A percentile compares a stretch with the other conserved stretches of the same genome.
phyloP scores from a whole-genome alignment of 2,113 vertebrate species.

The Cephalopholis sonnerati region DNA sequence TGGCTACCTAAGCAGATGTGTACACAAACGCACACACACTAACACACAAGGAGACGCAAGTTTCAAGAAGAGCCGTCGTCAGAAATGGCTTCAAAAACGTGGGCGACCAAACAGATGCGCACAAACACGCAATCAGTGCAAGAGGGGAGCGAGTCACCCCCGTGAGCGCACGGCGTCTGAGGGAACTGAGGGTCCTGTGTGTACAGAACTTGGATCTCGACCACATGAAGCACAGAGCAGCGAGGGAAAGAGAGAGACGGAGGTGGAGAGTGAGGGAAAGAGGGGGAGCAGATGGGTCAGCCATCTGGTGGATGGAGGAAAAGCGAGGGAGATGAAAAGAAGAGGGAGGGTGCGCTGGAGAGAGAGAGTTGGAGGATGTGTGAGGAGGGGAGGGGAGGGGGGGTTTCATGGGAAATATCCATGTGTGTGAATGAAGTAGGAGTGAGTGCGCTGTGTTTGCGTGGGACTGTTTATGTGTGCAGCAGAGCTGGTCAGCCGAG shows the following conservation, averaged over 20 bases:
- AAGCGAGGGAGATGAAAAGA: constrained; percentile 81
- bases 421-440: constrained; percentile 36
- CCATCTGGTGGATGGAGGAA: constrained; percentile 86
- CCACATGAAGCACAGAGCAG: constrained; percentile 72
- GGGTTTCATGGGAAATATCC: constrained; percentile 48
- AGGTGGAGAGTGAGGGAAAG: constrained; percentile 68
- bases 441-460: constrained; percentile 42
- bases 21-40: constrained; percentile 43
- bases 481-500: constrained; percentile 52
- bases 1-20: constrained; percentile 77
- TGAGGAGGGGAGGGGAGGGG: constrained; percentile 9
- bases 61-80: constrained; percentile 45
- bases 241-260: constrained; percentile 54
- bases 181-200: constrained; percentile 67
- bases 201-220: constrained; percentile 74
- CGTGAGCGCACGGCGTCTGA: constrained; percentile 32
- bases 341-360: constrained; percentile 64
- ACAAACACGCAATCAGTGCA: constrained; percentile 52
- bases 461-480: constrained; percentile 47
- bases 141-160: constrained; percentile 42
- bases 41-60: constrained; percentile 43
- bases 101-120: constrained; percentile 58
- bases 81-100: constrained; percentile 59
- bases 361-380: constrained; percentile 49
- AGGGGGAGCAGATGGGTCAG: constrained; percentile 87